Evolutionary conservation across 2,888 invertebrate genomes (phyloP), one percentile per base, ranked within the genome.

Genomic region (Chrysolina oricalcia): DNA sequence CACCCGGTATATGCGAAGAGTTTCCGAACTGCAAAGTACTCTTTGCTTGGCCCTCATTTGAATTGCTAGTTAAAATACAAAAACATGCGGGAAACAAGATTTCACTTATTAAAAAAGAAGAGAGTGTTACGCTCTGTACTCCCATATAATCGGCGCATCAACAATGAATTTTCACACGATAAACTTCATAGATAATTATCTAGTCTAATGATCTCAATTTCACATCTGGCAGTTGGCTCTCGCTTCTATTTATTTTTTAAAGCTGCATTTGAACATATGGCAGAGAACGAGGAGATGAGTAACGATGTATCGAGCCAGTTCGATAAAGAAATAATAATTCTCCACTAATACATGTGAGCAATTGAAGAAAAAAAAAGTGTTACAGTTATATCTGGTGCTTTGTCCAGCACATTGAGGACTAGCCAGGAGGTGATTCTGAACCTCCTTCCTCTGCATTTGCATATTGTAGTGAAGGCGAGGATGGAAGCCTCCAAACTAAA

Each of bases 101-200:
- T 73, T 66, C 65, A 67, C 59, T 53, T 23, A 67, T 67, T 19
- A 19, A 40, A 50, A 69, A 53, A 35, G 63, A 56, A 59, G 56
- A 66, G 50, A 56, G 43, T 13, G 53, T 53, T 59, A 59, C 59
- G 59, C 59, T 59, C 59, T 23, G 35, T 59, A 59, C 27, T 35
- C 59, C n/a, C 35, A 35, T 35, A 59, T 59, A 59, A 59, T 27
- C 59, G 59, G 3, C 59, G 6, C 23, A 35, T 59, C 59, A 35
- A 59, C 59, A 59, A 59, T 27, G 59, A 35, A 27, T 59, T 59
- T 59, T 59, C 59, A 59, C 59, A 59, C 59, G 59, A 59, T 27
- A 27, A 27, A 35, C 59, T 15, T 35, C 59, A 59, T 27, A 35
- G 35, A 8, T 35, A n/a, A 27, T 59, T 59, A 59, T 59, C 59